Conservation (phyloP, 2,888 invertebrate species). For the Poecilobothrus nobilitatus region DNA sequence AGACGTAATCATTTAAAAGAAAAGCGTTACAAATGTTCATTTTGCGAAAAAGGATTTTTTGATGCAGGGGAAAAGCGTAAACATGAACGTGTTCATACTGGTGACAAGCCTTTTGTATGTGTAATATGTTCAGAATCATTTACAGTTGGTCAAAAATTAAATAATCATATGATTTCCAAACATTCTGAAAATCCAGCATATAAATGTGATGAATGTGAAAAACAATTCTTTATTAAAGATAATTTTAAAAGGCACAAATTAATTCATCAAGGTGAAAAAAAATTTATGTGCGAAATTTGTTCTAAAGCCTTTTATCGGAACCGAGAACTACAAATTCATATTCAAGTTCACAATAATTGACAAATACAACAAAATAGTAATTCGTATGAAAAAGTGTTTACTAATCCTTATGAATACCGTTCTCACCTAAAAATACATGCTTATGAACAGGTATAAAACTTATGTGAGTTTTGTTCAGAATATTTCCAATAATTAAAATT, state of each 20-base stretch:
- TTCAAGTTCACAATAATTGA: too few species aligned
- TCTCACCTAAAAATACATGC: too few species aligned
- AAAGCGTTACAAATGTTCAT: not conserved
- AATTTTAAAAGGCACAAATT: not conserved
- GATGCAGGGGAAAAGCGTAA: not conserved
- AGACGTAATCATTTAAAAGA: not conserved
- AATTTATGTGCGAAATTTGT: too few species aligned
- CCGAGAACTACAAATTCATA: too few species aligned
- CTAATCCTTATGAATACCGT: too few species aligned
- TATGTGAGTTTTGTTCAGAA: too few species aligned
- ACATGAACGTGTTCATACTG: conserved; percentile 1
- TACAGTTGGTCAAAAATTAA: not conserved
- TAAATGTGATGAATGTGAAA: not conserved
- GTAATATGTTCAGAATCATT: not conserved
- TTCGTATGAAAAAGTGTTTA: too few species aligned
- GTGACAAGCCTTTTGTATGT: not conserved
- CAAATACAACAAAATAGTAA: too few species aligned
- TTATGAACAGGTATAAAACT: too few species aligned
- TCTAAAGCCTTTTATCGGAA: too few species aligned
- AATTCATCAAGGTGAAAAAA: not conserved
- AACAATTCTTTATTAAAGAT: not conserved
- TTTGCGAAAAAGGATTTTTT: not conserved
- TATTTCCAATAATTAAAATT: too few species aligned
- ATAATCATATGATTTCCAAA: not conserved
- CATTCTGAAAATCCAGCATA: not conserved